Evolutionary conservation across 2,797 vertebrate species (phyloP).

Genomic region (Danio jaintianensis): DNA sequence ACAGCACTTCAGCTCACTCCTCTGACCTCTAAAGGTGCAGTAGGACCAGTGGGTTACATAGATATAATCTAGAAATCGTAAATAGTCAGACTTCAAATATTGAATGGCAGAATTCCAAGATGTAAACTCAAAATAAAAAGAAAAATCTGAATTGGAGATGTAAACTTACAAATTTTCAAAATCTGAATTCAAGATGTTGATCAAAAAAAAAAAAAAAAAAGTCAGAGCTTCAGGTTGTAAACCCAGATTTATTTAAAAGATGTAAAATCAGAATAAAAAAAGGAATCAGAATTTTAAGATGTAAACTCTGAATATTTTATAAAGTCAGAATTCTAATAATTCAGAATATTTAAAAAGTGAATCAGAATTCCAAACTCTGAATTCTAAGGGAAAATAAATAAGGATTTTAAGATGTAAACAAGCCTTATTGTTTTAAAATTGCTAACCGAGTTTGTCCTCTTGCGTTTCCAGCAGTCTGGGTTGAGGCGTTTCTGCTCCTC

Average conservation of each 20-base stretch:
- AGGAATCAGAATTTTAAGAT: background rate
- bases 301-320: too few relatives aligned
- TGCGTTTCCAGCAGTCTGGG: conserved; percentile 99
- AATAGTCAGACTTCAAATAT: too few relatives aligned
- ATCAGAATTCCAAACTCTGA: background rate
- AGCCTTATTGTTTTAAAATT: background rate
- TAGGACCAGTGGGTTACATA: too few relatives aligned
- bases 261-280: background rate
- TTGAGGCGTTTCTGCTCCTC: conserved; percentile 99
- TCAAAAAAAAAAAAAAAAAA: background rate
- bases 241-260: background rate
- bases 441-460: conserved; percentile 97
- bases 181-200: background rate
- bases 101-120: background rate
- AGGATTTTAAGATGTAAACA: too few relatives aligned
- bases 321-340: too few relatives aligned
- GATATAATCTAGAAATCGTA: too few relatives aligned
- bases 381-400: too few relatives aligned
- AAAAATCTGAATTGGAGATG: background rate
- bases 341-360: background rate
- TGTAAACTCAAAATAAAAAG: too few relatives aligned
- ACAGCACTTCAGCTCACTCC: too few relatives aligned
- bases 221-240: background rate
- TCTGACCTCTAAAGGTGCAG: too few relatives aligned
- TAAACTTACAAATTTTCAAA: background rate